Conservation (phyloP, 1,140 invertebrate genomes). For the Brachionus plicatilis region DNA sequence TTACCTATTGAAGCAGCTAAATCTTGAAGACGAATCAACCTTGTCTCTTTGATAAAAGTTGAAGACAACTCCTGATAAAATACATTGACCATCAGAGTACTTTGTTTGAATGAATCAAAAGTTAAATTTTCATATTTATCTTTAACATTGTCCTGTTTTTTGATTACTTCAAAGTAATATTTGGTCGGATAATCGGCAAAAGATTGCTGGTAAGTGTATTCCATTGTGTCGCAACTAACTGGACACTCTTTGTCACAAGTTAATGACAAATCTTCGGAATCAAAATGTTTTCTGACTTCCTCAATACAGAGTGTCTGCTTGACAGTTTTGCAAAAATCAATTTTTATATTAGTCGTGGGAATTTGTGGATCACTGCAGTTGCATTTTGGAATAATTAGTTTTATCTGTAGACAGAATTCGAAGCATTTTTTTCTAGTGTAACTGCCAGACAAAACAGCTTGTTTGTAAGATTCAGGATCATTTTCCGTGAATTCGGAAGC, state of each 20-base stretch:
- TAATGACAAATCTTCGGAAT: background rate
- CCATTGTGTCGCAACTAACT: background rate
- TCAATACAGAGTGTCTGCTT: background rate
- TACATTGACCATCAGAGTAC: background rate
- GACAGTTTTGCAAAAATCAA: background rate
- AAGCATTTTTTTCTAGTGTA: background rate
- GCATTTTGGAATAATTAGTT: background rate
- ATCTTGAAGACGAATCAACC: background rate
- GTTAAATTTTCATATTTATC: background rate
- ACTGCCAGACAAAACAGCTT: background rate
- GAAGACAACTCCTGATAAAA: background rate
- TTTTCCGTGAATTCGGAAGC: too few species aligned
- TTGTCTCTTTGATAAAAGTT: background rate
- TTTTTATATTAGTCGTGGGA: background rate
- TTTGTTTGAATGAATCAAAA: background rate
- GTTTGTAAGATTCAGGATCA: background rate
- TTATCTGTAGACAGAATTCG: background rate
- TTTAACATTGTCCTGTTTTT: background rate
- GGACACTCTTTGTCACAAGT: background rate
- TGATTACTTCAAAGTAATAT: background rate
- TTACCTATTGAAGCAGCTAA: background rate
- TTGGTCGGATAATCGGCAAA: background rate
- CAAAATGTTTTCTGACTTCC: background rate
- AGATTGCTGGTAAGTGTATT: background rate
- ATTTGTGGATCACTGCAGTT: constrained; percentile 16